Base-by-base conservation (phyloP, 2,888 invertebrate genomes). In the Gandaritis pyraliata region DNA sequence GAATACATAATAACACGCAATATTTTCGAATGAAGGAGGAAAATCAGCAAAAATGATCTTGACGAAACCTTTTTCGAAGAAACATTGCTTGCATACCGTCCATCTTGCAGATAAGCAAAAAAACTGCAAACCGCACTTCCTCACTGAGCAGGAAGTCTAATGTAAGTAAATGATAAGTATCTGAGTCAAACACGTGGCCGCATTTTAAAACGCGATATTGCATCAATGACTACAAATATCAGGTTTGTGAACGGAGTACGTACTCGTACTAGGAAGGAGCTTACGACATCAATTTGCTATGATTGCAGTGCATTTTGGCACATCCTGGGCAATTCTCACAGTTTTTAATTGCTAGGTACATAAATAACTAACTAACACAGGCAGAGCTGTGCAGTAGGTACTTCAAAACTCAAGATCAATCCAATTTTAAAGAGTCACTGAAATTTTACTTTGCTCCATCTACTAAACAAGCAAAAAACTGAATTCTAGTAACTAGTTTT, bases 121-220 rank as follows among this genome's bases (percentile, higher is more conserved):
- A 33, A 33, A 33, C 10, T 41, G 13, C 16, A 16, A 4, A 11
- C 33, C 49, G 41, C 41, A 33, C 48, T 63, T 63, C 58, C 63
- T 59, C 55, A 41, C 10, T 45, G 13, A 62, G 52, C 53, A 62
- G 55, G 63, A 63, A 60, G 29, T 51, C 38, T 10, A 18, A 1
- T 51, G 38, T 10, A 18, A 1, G 16, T 39, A 30, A 57, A 50
- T 36, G 54, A 58, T 47, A 30, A 38, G 47, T 55, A 48, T 39
- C 55, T 54, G 39, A 54, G 53, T 49, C 30, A 53, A 58, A 3
- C 45, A 48, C 43, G 30, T 54, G 58, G 47, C 63, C 63, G 50
- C 57, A 52, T 56, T 63, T 63, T 64, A 13, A 49, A 52, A 41
- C 18, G 15, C 38, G 10, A 47, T 56, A 63, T 58, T 63, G 46